Evolutionary conservation across 2,113 vertebrate species (phyloP), one percentile per base, ranked within the genome.

Genomic region (Syngnathus scovelli): DNA sequence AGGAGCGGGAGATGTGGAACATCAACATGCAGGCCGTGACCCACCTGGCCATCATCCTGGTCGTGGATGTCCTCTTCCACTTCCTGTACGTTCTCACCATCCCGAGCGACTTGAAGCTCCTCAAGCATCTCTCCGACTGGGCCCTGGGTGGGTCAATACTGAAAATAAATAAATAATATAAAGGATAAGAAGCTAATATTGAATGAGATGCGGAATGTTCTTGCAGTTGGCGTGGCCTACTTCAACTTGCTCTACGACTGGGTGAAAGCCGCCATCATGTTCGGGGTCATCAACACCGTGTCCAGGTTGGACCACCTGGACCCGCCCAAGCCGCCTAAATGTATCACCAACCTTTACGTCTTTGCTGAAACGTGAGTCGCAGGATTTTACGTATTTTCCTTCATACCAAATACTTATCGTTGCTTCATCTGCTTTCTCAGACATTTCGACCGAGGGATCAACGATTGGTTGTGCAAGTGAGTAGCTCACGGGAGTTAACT

Each of bases 381-480:
- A 23, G 7, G 15, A n/a, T 38, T 27, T 8, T 33, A 27, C 12
- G n/a, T 4, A 36, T n/a, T 36, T 15, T 7, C 41, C 1, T 19
- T 16, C 7, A 16, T 33, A 15, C 16, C 44, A 1, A 18, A 38
- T 12, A 1, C 18, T 43, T 3, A 36, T 15, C 1, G 21, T 15
- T 7, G 27, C 41, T 74, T 56, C 27, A 23, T 11, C 10, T 81
- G 48, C 46, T 10, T 61, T 82, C 79, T 23, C 58, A 98, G 96
- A 67, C 95, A 98, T 83, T 98, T 98, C 62, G 94, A 98, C 89
- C 89, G 96, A 82, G 96, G 96, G 52, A 98, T 98, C 79, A 96
- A 98, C 0, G 94, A 98, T 67, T 98, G 95, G 95, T 90, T 98
- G 3, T 98, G 95, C 94, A 98, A 95, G 96, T 98, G 89, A 84